Percentiles rank a stretch among this genome's conserved stretches.
Evolutionary conservation across 2,113 vertebrate species (phyloP).

Genomic region (Planiliza haematocheilus): DNA sequence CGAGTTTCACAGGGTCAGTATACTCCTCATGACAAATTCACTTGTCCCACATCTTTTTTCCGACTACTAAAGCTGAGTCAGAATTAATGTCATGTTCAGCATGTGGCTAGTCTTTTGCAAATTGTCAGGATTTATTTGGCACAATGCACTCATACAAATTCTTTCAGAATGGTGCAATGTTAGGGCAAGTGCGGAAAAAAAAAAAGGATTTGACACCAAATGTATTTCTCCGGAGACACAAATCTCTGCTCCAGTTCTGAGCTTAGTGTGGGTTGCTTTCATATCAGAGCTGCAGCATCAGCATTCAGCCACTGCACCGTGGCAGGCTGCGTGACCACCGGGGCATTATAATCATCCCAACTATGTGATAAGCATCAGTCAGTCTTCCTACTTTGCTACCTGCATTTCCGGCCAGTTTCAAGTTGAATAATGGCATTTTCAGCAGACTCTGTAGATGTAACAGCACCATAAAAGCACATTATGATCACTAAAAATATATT

Average conservation of each 20-base stretch:
- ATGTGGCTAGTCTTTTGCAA: not conserved
- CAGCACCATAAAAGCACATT: not conserved
- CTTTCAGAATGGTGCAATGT: slow-evolving; percentile 3
- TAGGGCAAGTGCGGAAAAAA: not conserved
- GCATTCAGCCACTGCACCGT: slow-evolving; percentile 6
- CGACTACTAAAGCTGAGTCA: not conserved
- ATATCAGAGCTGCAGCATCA: slow-evolving; percentile 31
- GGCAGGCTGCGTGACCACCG: slow-evolving; percentile 15
- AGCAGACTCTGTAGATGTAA: not conserved
- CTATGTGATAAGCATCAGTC: slow-evolving; percentile 23
- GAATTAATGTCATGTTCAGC: not conserved
- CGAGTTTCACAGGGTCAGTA: too few species aligned
- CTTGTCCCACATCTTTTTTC: not conserved
- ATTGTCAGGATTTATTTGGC: slow-evolving; percentile 13
- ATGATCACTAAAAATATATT: too few species aligned
- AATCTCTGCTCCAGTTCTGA: slow-evolving; percentile 20
- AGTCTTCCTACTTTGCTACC: not conserved
- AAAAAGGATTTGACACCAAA: slow-evolving; percentile 32
- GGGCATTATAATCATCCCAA: slow-evolving; percentile 14
- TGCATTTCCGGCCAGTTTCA: not conserved
- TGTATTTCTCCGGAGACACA: slow-evolving; percentile 29
- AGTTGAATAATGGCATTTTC: not conserved
- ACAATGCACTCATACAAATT: not conserved
- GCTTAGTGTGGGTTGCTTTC: slow-evolving; percentile 18
- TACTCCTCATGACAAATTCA: too few species aligned